phyloP scores from a whole-genome alignment of 2,113 vertebrate genomes.

The Anguilla japonica region DNA sequence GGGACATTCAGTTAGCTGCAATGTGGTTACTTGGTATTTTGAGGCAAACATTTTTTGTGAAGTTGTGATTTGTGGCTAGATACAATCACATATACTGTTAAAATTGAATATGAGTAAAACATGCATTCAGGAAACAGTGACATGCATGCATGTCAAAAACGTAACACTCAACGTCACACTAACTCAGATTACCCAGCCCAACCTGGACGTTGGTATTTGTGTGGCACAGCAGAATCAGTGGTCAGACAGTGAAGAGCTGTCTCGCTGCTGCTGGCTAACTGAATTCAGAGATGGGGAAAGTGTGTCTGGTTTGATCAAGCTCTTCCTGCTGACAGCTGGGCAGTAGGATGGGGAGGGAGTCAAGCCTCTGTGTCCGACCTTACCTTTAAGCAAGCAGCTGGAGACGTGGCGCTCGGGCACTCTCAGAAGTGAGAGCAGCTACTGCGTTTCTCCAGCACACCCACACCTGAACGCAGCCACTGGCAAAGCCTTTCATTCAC shows the following conservation, averaged over 20 bases:
- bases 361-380: constrained; percentile 13
- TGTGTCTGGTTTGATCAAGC: neutral
- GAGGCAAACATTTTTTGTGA: no score
- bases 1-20: no score
- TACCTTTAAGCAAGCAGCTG: constrained; percentile 7
- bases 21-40: no score
- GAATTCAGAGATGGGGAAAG: neutral
- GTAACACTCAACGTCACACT: neutral
- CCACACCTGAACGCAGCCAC: constrained; percentile 20
- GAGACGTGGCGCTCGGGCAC: constrained; percentile 1
- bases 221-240: neutral
- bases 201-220: neutral
- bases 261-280: neutral
- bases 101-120: no score
- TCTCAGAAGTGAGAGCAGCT: neutral
- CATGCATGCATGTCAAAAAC: neutral
- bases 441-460: neutral
- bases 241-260: neutral
- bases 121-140: no score
- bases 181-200: neutral
- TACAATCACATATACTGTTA: no score
- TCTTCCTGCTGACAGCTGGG: neutral
- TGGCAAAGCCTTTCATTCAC: neutral
- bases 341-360: neutral
- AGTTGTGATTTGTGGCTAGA: no score